phyloP scores from a whole-genome alignment of 2,797 vertebrate species.

The Onychomys leucogaster region DNA sequence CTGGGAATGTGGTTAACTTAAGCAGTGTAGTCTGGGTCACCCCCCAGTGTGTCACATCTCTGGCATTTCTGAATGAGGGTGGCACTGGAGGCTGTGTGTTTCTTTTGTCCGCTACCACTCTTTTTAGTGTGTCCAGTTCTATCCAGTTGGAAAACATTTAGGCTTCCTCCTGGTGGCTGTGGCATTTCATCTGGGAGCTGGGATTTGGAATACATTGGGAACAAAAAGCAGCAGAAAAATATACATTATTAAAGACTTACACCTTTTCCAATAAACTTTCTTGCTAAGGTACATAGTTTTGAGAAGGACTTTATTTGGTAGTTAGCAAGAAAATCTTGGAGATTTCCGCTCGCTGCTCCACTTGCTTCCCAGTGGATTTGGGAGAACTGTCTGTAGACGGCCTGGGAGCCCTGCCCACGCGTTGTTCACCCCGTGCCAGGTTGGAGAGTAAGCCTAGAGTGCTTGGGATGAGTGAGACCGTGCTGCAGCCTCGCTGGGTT shows the following conservation, averaged over 20 bases:
- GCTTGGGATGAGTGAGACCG: background rate
- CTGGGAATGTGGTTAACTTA: background rate
- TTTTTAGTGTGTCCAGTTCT: background rate
- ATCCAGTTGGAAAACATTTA: background rate
- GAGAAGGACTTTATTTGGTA: background rate
- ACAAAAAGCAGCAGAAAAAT: background rate
- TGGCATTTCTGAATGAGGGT: background rate
- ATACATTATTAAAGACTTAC: background rate
- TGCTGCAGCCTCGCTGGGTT: background rate
- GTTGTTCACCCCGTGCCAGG: rapidly evolving
- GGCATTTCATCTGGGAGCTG: background rate
- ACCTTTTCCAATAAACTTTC: background rate
- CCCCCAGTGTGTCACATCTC: background rate
- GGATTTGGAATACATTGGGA: background rate
- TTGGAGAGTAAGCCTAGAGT: background rate
- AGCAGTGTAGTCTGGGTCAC: background rate
- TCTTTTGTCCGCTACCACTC: background rate
- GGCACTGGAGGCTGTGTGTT: background rate
- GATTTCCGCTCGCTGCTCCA: background rate
- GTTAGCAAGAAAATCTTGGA: background rate
- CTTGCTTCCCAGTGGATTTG: background rate
- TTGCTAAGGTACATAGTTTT: background rate
- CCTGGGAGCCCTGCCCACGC: background rate
- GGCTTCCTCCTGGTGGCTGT: background rate
- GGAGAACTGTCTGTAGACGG: background rate